Evolutionary conservation across 2,797 vertebrate genomes (phyloP), one percentile per base, ranked within the genome.

Genomic region (Toxotes lorentzi): DNA sequence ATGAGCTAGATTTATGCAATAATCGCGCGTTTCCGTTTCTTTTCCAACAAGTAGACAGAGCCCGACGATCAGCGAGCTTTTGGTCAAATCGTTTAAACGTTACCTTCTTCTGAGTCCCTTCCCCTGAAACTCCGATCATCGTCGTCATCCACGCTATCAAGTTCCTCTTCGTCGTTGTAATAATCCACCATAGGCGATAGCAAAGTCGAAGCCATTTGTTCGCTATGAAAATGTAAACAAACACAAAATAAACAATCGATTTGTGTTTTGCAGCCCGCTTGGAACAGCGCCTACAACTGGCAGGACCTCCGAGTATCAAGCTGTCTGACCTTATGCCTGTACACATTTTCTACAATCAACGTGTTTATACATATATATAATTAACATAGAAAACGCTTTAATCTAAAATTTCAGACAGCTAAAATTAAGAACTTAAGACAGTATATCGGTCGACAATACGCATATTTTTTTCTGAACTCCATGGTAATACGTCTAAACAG

Each of bases 21-120:
- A 72, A 50, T 47, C 23, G 70, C 63, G 60, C 58, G 47, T 80
- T 88, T 89, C 77, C 76, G 66, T 82, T 80, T 51, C 38, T 45
- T 57, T 48, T 66, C 88, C 91, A 90, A 84, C 73, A 86, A 91
- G 48, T 90, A 92, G 89, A 85, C 90, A 14, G 64, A 90, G 88
- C 92, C 92, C 78, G n/a, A 59, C 70, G 58, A 62, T 57, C 30
- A 45, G 51, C n/a, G 14, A 56, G 64, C 54, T 73, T 74, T 40
- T 67, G 51, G 32, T 73, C 61, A 69, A 58, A 73, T 81, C 54
- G 24, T 63, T 81, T 73, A 80, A 30, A 64, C 74, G 61, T 75
- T 91, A 97, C 97, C 98, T 95, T 99, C 98, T 61, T 99, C 98
- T 0, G 97, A 99, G 83, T 99, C 98, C 78, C 97, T 96, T 38